Base-by-base conservation (phyloP, 2,888 invertebrate species). In the Plagodis dolabraria region DNA sequence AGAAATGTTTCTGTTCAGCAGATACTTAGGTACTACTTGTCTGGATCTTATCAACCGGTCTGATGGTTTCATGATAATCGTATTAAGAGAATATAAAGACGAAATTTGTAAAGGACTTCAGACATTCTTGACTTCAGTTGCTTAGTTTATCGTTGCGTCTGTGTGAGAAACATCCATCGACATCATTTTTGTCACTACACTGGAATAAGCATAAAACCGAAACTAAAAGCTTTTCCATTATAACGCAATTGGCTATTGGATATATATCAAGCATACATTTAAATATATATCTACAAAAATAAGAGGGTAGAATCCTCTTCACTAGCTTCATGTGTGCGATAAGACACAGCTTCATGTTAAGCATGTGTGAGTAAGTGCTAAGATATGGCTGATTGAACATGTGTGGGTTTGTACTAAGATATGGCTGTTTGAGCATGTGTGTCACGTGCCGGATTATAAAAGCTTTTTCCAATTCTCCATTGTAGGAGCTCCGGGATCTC, bases 391-490 rank as follows among this genome's bases (percentile, higher is more conserved):
- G 77, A 77, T 86, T 87, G 80, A 74, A 79, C 87, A 91, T 92
- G 91, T 91, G 81, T 84, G 89, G 5, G 55, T 60, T 33, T 53
- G 34, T 6, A 8, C 47, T 77, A 76, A 80, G 79, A 79, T 79
- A 79, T 77, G 74, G 76, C 75, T 79, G 77, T 77, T 88, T 87
- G 82, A 74, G 80, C 88, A 92, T 92, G 92, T 91, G 81, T 85
- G 89, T 91, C 92, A 92, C 92, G 92, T 85, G 76, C 85, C 77
- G 90, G 92, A 92, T 92, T 92, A 92, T 92, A 92, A 92, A 92
- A 92, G 92, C 92, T 90, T 92, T 92, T 92, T 92, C 92, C 92
- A 92, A 92, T 92, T 92, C 92, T 88, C 92, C 85, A 87, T 88
- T 87, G 91, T 86, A 82, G 83, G 78, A 86, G 86, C 84, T 80